Base-by-base conservation (phyloP, 2,888 invertebrate genomes). In the Pammene fasciana region DNA sequence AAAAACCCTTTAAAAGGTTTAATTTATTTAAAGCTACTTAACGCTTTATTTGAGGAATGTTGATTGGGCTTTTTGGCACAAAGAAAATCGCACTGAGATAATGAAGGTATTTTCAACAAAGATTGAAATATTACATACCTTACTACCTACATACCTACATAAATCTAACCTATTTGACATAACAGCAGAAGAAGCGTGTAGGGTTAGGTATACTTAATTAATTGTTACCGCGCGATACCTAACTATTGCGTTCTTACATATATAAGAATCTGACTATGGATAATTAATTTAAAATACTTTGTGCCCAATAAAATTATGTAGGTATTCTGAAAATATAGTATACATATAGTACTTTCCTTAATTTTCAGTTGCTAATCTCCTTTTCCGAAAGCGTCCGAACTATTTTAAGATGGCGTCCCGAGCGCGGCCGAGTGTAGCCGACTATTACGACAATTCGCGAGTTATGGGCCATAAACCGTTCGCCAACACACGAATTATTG, bases 331-430 rank as follows among this genome's bases (percentile, higher is more conserved):
- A 43, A 43, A 43, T 43, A 11, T 13, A 11, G 10, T 43, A 4
- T 1, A 43, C 7, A 43, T 43, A 11, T 13, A 11, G 10, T 43
- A 4, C 10, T 0, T 2, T 13, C 10, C 43, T 11, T 5, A 9
- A 43, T 43, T 10, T 43, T 43, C 9, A 43, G 9, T 50, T 11
- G 18, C 67, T 65, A 74, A 68, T 74, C 75, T 73, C 74, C 72
- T 72, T 76, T 77, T 85, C 84, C 76, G 79, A 82, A 82, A 59
- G 59, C 45, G 50, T 79, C 74, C 77, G 76, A 80, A 81, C 83
- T 87, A 87, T 85, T 86, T 86, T 83, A 85, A 86, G 82, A 86
- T 83, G 83, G 82, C 82, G 83, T 80, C 83, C 80, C 80, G 83
- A 84, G 77, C 79, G 73, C 75, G 73, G 74, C 77, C 79, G 82